Conservation (phyloP, 1,140 invertebrate species). For the Diorhabda elongata region DNA sequence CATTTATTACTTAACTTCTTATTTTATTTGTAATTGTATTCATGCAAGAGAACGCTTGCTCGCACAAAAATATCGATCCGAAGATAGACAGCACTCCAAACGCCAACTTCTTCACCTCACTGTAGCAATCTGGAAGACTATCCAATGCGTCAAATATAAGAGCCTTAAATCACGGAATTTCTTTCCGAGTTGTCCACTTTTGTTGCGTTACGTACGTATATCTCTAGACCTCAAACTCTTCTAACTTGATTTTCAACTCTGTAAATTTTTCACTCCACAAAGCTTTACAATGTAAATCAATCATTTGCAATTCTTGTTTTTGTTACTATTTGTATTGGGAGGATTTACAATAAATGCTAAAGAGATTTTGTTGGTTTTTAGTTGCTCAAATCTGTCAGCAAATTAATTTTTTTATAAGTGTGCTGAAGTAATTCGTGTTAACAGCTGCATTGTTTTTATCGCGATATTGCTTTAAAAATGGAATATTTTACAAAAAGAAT, state of each 20-base stretch:
- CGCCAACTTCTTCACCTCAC: not conserved
- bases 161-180: not conserved
- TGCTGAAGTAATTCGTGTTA: not conserved
- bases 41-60: not conserved
- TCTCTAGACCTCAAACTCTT: not conserved
- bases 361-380: too few relatives aligned
- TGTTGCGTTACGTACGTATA: not conserved
- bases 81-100: not conserved
- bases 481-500: too few relatives aligned
- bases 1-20: not conserved
- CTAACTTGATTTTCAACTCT: not conserved
- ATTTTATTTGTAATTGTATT: not conserved
- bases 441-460: not conserved
- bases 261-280: not conserved
- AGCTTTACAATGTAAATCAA: not conserved
- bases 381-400: too few relatives aligned
- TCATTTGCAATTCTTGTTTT: not conserved
- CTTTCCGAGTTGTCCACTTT: not conserved
- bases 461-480: not conserved
- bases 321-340: not conserved
- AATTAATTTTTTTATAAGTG: too few relatives aligned
- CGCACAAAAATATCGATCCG: not conserved
- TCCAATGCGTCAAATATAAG: not conserved
- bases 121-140: slow-evolving; percentile 1
- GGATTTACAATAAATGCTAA: too few relatives aligned